A percentile compares a stretch with the other conserved stretches of the same genome.
phyloP scores from a whole-genome alignment of 2,797 vertebrate species.

The Loris lydekkerianus region DNA sequence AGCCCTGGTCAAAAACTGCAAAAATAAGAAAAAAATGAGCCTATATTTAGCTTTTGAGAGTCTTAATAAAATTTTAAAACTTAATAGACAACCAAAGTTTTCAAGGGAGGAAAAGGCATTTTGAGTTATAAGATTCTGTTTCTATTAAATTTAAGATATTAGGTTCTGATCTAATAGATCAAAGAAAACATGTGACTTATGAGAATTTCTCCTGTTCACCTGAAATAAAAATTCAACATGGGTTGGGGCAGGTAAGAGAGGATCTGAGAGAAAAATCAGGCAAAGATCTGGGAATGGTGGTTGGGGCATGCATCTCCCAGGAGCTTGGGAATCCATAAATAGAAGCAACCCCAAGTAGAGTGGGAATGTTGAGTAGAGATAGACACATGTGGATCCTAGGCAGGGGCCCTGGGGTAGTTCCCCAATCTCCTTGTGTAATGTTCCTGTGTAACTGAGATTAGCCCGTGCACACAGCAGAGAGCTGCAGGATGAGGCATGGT shows the following conservation, averaged over 20 bases:
- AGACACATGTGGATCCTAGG: too few relatives aligned
- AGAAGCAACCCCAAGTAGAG: accelerated
- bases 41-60: background rate
- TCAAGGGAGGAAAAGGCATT: background rate
- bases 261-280: background rate
- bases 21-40: background rate
- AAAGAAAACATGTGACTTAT: background rate
- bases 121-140: background rate
- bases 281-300: accelerated
- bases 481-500: background rate
- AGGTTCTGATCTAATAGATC: background rate
- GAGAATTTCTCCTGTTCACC: background rate
- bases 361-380: background rate
- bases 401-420: accelerated
- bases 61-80: background rate
- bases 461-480: background rate
- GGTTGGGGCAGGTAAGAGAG: too few relatives aligned
- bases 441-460: too few relatives aligned
- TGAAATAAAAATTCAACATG: accelerated
- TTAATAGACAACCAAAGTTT: background rate
- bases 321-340: background rate
- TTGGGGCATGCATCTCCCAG: accelerated
- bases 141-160: background rate
- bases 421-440: too few relatives aligned
- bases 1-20: too few relatives aligned